Evolutionary conservation across 1,140 invertebrate genomes (phyloP).

Genomic region (Pinna nobilis): DNA sequence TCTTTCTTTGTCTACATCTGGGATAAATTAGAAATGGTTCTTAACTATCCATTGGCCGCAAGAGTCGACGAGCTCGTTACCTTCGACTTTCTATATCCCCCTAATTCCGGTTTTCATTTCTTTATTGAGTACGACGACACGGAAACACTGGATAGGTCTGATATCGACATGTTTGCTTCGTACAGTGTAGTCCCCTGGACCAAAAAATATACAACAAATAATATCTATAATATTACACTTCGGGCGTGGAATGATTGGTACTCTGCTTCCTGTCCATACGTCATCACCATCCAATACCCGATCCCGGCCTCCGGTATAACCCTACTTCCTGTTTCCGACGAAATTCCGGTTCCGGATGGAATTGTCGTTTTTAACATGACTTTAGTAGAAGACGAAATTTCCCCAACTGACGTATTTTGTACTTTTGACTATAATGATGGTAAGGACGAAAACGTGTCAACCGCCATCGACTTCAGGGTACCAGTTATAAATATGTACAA

Average conservation of each 20-base stretch:
- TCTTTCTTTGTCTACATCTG: constrained; percentile 5
- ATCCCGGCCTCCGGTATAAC: constrained; percentile 5
- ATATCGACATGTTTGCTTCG: background rate
- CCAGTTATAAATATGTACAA: background rate
- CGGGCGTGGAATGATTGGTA: constrained; percentile 18
- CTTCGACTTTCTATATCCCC: constrained; percentile 20
- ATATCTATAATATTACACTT: constrained; percentile 1
- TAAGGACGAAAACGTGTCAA: background rate
- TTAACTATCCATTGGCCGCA: background rate
- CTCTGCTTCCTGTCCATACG: background rate
- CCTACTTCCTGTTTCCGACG: background rate
- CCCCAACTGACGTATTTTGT: constrained; percentile 32
- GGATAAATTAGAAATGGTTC: constrained; percentile 13
- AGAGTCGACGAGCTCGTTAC: background rate
- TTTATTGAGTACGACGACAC: constrained; percentile 19
- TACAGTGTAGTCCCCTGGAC: background rate
- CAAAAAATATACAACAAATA: background rate
- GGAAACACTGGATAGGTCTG: background rate
- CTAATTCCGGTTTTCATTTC: constrained; percentile 28
- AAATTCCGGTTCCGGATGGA: constrained; percentile 35
- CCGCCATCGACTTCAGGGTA: background rate
- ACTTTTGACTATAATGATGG: constrained; percentile 27
- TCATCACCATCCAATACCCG: constrained; percentile 30
- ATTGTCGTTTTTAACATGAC: constrained; percentile 16
- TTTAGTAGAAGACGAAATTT: background rate